Percentiles rank a stretch among this genome's conserved stretches.
Conservation (phyloP, 1,140 invertebrate species). For the Apis dorsata region DNA sequence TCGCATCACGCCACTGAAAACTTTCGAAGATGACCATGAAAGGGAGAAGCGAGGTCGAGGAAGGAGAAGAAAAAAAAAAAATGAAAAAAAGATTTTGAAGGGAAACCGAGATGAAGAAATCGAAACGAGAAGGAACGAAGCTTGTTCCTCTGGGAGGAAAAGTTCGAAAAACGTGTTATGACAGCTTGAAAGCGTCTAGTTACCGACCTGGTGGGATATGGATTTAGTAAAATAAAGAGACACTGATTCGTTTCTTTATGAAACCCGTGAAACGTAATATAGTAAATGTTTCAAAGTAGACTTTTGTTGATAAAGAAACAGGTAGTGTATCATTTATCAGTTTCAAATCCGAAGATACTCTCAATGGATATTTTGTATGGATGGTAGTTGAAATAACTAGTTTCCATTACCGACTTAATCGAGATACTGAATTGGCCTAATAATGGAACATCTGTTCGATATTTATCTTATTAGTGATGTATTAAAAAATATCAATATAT, state of each 20-base stretch:
- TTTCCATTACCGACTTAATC: neutral
- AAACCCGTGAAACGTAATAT: neutral
- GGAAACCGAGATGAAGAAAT: neutral
- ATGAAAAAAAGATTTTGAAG: neutral
- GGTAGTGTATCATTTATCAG: neutral
- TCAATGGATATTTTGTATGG: no score
- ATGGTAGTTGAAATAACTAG: neutral
- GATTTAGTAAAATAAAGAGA: neutral
- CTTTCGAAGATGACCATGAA: slow-evolving; percentile 54
- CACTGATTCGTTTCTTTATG: neutral
- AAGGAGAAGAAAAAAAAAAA: no score
- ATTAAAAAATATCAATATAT: no score
- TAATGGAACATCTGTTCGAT: neutral
- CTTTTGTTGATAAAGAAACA: slow-evolving; percentile 3
- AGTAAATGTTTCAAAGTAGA: neutral
- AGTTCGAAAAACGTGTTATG: slow-evolving; percentile 5
- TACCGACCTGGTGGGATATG: neutral
- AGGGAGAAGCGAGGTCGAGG: slow-evolving; percentile 13
- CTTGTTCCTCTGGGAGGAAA: neutral
- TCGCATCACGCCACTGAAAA: slow-evolving; percentile 51
- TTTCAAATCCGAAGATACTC: neutral
- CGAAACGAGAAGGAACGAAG: neutral
- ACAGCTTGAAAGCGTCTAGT: slow-evolving; percentile 13
- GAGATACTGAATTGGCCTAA: neutral
- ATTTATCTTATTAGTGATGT: no score